Evolutionary conservation across 2,797 vertebrate species (phyloP).

Genomic region (Gallinago nigripennis): DNA sequence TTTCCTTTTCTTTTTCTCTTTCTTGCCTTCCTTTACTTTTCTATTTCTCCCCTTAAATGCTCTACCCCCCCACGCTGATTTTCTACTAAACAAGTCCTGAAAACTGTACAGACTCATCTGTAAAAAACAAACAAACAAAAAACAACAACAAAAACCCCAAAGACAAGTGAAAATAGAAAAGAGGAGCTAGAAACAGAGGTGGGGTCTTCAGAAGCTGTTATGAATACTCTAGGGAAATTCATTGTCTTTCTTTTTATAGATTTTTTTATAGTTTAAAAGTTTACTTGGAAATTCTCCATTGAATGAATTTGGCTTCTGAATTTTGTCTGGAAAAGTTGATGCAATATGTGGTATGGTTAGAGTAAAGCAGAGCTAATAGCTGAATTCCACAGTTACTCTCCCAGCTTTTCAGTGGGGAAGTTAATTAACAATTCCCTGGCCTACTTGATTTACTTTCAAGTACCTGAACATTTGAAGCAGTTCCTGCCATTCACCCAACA

Average conservation of each 20-base stretch:
- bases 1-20: not conserved
- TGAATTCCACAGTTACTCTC: constrained; percentile 4
- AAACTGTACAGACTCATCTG: not conserved
- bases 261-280: not conserved
- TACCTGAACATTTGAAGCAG: not conserved
- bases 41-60: not conserved
- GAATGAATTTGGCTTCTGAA: not conserved
- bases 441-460: not conserved
- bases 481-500: not conserved
- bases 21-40: not conserved
- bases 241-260: not conserved
- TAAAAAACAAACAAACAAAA: not conserved
- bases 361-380: not conserved
- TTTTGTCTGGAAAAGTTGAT: constrained; percentile 18
- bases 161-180: not conserved
- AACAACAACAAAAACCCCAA: not conserved
- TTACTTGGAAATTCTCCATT: not conserved
- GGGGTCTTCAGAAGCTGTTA: not conserved
- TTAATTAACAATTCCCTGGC: not conserved
- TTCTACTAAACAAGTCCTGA: not conserved
- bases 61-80: not conserved
- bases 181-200: not conserved
- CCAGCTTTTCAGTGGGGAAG: not conserved
- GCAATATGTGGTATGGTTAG: not conserved
- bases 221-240: not conserved